Evolutionary conservation across 2,113 vertebrate species (phyloP).

Genomic region (Pseudonaja textilis): DNA sequence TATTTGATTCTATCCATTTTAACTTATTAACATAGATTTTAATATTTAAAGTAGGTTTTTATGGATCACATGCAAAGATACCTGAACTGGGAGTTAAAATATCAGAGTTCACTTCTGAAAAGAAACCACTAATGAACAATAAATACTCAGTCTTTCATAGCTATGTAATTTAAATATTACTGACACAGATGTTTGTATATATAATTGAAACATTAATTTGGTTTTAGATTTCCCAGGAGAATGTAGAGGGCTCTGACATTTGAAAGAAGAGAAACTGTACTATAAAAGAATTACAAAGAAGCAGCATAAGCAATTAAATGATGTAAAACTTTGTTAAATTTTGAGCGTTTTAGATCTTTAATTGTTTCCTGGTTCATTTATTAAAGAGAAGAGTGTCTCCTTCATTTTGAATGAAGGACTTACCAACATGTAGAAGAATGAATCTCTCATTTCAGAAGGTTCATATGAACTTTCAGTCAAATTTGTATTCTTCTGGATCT

Average conservation of each 20-base stretch:
- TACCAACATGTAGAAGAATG: conserved; percentile 32
- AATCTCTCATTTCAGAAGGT: conserved; percentile 25
- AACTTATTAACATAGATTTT: conserved; percentile 8
- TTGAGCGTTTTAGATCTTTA: conserved; percentile 50
- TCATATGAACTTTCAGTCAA: conserved; percentile 22
- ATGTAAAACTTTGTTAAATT: conserved; percentile 55
- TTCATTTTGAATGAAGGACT: conserved; percentile 42
- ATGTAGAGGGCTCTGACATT: conserved; percentile 33
- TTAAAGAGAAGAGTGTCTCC: conserved; percentile 43
- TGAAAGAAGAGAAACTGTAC: conserved; percentile 47
- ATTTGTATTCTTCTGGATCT: neutral
- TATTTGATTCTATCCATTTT: neutral
- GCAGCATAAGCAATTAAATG: conserved; percentile 50
- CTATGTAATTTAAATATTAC: conserved; percentile 39
- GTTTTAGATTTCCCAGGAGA: conserved; percentile 53
- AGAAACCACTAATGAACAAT: conserved; percentile 31
- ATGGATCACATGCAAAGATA: neutral
- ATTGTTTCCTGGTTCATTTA: conserved; percentile 47
- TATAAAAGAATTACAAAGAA: conserved; percentile 51
- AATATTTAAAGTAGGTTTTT: neutral
- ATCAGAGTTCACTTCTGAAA: neutral
- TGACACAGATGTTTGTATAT: conserved; percentile 62
- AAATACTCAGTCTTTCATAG: conserved; percentile 41
- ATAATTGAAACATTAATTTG: conserved; percentile 68
- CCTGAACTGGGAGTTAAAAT: neutral